Evolutionary conservation across 2,797 vertebrate species (phyloP).

Genomic region (Sebastes diploproa): DNA sequence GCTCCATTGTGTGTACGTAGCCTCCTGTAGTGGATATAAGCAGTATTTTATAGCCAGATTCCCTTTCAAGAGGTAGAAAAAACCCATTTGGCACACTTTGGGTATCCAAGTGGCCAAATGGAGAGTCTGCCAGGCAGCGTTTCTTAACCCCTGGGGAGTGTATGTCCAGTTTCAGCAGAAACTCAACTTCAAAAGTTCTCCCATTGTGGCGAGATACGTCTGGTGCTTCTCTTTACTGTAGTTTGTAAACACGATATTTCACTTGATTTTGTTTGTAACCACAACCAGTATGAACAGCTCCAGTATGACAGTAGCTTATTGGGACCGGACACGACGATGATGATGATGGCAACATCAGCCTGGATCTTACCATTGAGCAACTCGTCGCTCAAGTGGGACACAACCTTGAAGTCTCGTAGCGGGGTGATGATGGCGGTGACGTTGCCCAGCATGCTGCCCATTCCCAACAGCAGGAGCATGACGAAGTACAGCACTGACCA

Average conservation of each 20-base stretch:
- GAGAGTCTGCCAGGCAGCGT: too few species aligned
- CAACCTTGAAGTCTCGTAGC: conserved; percentile 83
- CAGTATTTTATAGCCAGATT: too few species aligned
- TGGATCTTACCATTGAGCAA: conserved; percentile 85
- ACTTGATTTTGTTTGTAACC: not conserved
- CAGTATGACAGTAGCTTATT: not conserved
- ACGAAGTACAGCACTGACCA: conserved; percentile 93
- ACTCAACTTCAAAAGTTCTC: not conserved
- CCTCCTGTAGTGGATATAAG: too few species aligned
- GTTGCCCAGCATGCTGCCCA: conserved; percentile 97
- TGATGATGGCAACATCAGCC: not conserved
- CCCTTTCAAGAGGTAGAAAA: too few species aligned
- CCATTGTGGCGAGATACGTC: too few species aligned
- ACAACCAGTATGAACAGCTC: not conserved
- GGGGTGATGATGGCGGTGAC: conserved; percentile 90
- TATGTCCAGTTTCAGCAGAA: not conserved
- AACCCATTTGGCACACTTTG: too few species aligned
- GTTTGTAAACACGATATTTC: not conserved
- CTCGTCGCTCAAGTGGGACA: conserved; percentile 83
- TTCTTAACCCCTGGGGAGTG: too few species aligned
- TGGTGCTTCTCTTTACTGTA: too few species aligned
- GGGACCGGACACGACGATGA: not conserved
- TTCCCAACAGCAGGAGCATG: conserved; percentile 92
- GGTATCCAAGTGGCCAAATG: too few species aligned
- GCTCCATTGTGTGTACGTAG: too few species aligned